phyloP scores from a whole-genome alignment of 2,113 vertebrate genomes.

The Siniperca knerii region DNA sequence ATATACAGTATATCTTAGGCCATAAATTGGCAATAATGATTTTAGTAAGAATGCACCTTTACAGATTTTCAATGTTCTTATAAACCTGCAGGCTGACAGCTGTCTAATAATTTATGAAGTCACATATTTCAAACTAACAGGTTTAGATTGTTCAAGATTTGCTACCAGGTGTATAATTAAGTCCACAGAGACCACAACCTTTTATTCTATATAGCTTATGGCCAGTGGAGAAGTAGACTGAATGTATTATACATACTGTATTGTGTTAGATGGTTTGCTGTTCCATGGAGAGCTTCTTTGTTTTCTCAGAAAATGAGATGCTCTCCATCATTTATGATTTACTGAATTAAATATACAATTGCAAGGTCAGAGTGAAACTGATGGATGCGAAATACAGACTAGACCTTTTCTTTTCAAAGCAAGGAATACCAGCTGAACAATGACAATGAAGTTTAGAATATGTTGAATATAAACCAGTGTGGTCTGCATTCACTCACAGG shows the following conservation, averaged over 20 bases:
- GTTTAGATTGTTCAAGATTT: constrained; percentile 21
- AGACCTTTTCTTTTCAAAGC: background rate
- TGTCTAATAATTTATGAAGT: constrained; percentile 15
- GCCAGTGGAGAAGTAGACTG: background rate
- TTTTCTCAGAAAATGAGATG: background rate
- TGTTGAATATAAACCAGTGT: background rate
- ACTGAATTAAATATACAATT: constrained; percentile 34
- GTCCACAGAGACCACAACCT: constrained; percentile 4
- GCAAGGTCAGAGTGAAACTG: constrained; percentile 19
- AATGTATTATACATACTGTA: background rate
- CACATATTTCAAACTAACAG: constrained; percentile 9
- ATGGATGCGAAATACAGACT: constrained; percentile 12
- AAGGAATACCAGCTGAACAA: background rate
- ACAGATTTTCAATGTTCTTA: background rate
- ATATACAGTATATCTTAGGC: background rate
- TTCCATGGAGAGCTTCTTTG: constrained; percentile 2
- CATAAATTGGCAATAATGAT: background rate
- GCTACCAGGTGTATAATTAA: constrained; percentile 16
- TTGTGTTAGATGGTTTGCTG: background rate
- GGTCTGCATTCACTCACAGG: background rate
- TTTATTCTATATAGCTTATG: background rate
- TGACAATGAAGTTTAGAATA: background rate
- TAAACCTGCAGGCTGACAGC: background rate
- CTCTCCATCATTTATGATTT: constrained; percentile 40
- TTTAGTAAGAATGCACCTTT: background rate